Evolutionary conservation across 2,888 invertebrate species (phyloP).

Genomic region (Cepaea hortensis): DNA sequence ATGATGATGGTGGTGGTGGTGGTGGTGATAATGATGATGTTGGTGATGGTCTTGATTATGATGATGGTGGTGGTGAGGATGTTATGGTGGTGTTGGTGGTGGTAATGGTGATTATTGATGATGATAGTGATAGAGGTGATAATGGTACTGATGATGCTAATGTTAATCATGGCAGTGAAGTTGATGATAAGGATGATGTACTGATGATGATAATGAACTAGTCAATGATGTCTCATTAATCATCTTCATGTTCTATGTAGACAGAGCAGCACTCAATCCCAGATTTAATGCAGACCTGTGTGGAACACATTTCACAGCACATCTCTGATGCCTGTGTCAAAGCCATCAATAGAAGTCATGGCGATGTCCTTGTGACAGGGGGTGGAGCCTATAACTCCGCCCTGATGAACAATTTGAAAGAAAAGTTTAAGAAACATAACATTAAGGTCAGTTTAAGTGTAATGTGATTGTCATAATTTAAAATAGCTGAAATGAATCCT

Average conservation of each 20-base stretch:
- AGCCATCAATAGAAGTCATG: constrained; percentile 20
- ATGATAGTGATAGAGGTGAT: not conserved
- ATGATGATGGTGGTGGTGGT: not conserved
- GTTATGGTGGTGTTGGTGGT: not conserved
- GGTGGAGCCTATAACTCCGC: constrained; percentile 71
- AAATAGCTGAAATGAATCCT: too few relatives aligned
- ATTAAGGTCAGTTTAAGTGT: constrained; percentile 46
- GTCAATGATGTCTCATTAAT: not conserved
- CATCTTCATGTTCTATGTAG: constrained; percentile 26
- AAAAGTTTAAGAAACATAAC: constrained; percentile 54
- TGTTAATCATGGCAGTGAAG: not conserved
- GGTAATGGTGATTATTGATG: constrained; percentile 3
- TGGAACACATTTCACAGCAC: constrained; percentile 66
- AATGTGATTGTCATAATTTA: not conserved
- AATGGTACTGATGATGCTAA: not conserved
- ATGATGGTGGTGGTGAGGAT: not conserved
- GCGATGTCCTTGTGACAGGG: constrained; percentile 68
- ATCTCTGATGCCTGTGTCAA: constrained; percentile 59
- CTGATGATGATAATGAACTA: not conserved
- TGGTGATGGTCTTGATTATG: not conserved
- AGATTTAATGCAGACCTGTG: constrained; percentile 66
- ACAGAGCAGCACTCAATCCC: constrained; percentile 49
- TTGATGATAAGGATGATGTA: not conserved
- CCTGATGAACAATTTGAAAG: constrained; percentile 59
- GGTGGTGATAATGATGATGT: not conserved